Percentiles rank a stretch among this genome's conserved stretches.
Evolutionary conservation across 1,140 invertebrate genomes (phyloP).

Genomic region (Drosophila mojavensis): DNA sequence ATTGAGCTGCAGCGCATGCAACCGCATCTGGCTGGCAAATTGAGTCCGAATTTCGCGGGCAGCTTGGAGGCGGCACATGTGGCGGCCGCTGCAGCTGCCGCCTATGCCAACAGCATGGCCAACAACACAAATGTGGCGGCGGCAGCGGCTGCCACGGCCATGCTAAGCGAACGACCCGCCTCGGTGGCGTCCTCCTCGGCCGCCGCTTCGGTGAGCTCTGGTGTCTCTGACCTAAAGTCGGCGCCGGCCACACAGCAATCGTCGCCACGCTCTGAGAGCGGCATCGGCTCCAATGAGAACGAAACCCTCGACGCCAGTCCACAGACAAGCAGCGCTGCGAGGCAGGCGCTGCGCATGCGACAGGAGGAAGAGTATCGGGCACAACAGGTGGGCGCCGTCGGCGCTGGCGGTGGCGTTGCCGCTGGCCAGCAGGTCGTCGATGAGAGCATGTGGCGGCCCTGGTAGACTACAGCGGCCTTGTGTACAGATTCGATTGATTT

Average conservation of each 20-base stretch:
- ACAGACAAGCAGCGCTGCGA: slow-evolving; percentile 67
- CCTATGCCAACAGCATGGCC: slow-evolving; percentile 72
- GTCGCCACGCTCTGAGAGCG: slow-evolving; percentile 68
- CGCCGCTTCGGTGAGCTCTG: slow-evolving; percentile 62
- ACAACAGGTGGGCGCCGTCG: slow-evolving; percentile 31
- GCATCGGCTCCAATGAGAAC: slow-evolving; percentile 70
- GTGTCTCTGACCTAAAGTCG: slow-evolving; percentile 67
- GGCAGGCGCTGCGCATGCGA: slow-evolving; percentile 64
- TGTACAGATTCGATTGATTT: slow-evolving; percentile 28
- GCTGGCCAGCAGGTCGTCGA: slow-evolving; percentile 48
- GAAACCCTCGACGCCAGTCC: slow-evolving; percentile 60
- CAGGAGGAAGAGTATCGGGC: slow-evolving; percentile 73
- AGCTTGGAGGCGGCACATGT: slow-evolving; percentile 72
- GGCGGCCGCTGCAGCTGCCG: slow-evolving; percentile 72
- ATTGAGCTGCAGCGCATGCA: slow-evolving; percentile 78
- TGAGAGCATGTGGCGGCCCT: slow-evolving; percentile 80
- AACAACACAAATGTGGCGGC: slow-evolving; percentile 33
- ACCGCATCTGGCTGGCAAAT: slow-evolving; percentile 65
- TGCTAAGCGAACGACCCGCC: slow-evolving; percentile 56
- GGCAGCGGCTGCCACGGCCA: slow-evolving; percentile 42
- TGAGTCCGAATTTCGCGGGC: slow-evolving; percentile 70
- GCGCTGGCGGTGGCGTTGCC: too few species aligned
- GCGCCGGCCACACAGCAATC: slow-evolving; percentile 67
- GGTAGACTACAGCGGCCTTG: slow-evolving; percentile 53
- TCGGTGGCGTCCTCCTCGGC: slow-evolving; percentile 60